Conservation (phyloP, 2,113 vertebrate species). For the Alligator sinensis region DNA sequence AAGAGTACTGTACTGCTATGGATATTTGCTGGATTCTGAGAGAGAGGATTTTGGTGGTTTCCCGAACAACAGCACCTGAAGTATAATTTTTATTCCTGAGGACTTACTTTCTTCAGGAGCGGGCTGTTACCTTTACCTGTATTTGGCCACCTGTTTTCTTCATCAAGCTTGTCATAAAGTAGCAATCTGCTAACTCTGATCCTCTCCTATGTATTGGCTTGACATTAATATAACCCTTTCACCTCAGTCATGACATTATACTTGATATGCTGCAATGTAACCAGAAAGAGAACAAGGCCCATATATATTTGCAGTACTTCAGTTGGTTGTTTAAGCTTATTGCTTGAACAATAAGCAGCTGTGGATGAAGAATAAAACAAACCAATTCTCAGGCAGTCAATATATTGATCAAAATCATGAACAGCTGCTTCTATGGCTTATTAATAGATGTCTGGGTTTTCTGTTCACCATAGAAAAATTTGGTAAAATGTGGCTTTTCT, state of each 20-base stretch:
- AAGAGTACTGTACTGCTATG: background rate
- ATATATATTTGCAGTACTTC: background rate
- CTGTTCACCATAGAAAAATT: too few species aligned
- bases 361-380: too few species aligned
- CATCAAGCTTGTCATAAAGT: background rate
- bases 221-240: background rate
- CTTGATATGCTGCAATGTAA: background rate
- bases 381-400: background rate
- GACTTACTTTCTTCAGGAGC: background rate
- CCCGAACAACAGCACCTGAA: background rate
- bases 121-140: background rate
- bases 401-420: background rate
- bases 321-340: background rate
- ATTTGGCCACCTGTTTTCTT: background rate
- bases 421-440: background rate
- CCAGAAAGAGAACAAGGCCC: background rate
- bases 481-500: too few species aligned
- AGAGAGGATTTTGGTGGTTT: background rate
- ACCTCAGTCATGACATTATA: background rate
- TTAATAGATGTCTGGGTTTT: background rate
- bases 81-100: background rate
- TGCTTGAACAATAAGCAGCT: too few species aligned
- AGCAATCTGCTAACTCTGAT: background rate
- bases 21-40: background rate
- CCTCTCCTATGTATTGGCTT: background rate